These are phyloP conservation scores for Gonatopus flavifemur DNA, from an alignment of 1,140 invertebrate genomes.

Conservation along the genomic window DNA sequence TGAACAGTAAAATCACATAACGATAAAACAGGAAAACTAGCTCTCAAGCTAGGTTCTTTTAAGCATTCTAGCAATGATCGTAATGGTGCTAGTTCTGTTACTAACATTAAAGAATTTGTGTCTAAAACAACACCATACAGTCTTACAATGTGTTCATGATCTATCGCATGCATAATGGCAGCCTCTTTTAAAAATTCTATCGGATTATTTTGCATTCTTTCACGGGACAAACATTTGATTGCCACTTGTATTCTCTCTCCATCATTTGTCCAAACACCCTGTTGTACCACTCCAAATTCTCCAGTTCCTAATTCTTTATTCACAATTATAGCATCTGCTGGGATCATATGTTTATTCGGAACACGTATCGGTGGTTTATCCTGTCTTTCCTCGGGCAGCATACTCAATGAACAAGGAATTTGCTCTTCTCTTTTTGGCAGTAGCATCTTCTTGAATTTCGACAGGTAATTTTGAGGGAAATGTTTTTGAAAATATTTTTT, in stretches of 20 bases:
- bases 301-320: slow-evolving; percentile 91
- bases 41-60: slow-evolving; percentile 84
- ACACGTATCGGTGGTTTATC: slow-evolving; percentile 60
- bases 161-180: slow-evolving; percentile 96
- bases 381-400: slow-evolving; percentile 52
- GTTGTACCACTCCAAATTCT: slow-evolving; percentile 97
- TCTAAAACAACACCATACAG: slow-evolving; percentile 97
- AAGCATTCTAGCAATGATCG: slow-evolving; percentile 94
- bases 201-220: slow-evolving; percentile 93
- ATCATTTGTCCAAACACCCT: slow-evolving; percentile 96
- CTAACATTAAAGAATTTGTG: slow-evolving; percentile 92
- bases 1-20: slow-evolving; percentile 91
- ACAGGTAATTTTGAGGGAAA: slow-evolving; percentile 89
- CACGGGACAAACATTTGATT: slow-evolving; percentile 92
- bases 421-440: slow-evolving; percentile 66
- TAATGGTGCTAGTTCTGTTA: slow-evolving; percentile 93
- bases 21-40: slow-evolving; percentile 86
- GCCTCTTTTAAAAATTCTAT: slow-evolving; percentile 98
- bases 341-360: slow-evolving; percentile 94
- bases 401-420: slow-evolving; percentile 36
- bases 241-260: slow-evolving; percentile 94
- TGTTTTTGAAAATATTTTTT: slow-evolving; percentile 93
- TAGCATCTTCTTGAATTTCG: slow-evolving; percentile 83
- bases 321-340: slow-evolving; percentile 87
- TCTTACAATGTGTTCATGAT: slow-evolving; percentile 94